Evolutionary conservation across 2,888 invertebrate species (phyloP).

Genomic region (Vesta saturnalis): DNA sequence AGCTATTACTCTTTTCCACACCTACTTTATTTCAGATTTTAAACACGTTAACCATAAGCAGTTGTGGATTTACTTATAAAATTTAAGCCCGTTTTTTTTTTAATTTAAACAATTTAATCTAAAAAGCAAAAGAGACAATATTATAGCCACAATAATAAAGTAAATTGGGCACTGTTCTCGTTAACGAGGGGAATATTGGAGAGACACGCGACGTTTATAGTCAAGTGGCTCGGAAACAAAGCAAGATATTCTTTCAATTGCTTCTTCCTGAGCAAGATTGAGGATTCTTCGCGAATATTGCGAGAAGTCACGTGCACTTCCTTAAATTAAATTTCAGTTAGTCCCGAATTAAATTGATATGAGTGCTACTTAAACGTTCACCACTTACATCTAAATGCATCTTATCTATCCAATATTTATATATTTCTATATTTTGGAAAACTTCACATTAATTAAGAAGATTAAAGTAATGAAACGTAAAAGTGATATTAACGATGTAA

Average conservation of each 20-base stretch:
- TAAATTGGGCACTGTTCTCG: slow-evolving; percentile 20
- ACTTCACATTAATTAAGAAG: neutral
- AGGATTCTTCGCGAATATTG: slow-evolving; percentile 30
- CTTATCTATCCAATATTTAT: neutral
- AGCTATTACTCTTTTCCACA: slow-evolving; percentile 28
- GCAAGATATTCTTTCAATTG: slow-evolving; percentile 33
- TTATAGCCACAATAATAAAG: slow-evolving; percentile 9
- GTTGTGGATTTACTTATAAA: no score
- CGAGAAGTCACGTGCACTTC: slow-evolving; percentile 34
- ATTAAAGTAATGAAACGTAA: neutral
- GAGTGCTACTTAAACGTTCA: neutral
- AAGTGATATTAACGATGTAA: neutral
- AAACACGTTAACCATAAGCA: neutral
- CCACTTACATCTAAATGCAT: neutral
- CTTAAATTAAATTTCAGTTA: slow-evolving; percentile 35
- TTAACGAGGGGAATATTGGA: slow-evolving; percentile 28
- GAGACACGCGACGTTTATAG: slow-evolving; percentile 34
- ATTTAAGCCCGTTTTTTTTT: no score
- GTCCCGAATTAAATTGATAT: slow-evolving; percentile 26
- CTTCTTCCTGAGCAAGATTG: slow-evolving; percentile 24
- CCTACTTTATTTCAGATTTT: slow-evolving; percentile 26
- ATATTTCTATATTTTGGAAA: neutral
- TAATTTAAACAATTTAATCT: no score
- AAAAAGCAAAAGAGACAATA: slow-evolving; percentile 2
- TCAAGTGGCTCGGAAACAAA: slow-evolving; percentile 31